Percentiles rank a stretch among this genome's conserved stretches.
These are phyloP conservation scores for Gastracanthus pulcherrimus DNA, from an alignment of 2,888 invertebrate species.

Conservation along the genomic window DNA sequence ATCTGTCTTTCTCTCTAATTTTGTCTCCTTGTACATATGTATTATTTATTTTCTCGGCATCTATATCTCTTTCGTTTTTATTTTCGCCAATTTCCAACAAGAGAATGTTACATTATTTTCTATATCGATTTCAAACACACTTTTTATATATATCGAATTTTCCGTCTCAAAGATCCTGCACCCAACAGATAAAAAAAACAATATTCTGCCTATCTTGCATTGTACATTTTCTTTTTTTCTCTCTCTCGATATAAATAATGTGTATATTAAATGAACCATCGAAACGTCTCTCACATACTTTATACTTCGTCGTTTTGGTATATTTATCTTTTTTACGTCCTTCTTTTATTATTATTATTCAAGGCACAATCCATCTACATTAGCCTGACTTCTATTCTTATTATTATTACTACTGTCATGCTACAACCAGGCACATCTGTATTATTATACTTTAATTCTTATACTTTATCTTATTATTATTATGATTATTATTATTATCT, in stretches of 20 bases:
- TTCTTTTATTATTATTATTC: constrained; percentile 30
- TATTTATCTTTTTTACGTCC: constrained; percentile 19
- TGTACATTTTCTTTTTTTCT: constrained; percentile 1
- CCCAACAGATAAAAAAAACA: background rate
- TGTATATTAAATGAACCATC: constrained; percentile 26
- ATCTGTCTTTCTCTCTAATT: background rate
- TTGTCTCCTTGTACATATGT: background rate
- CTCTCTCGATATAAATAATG: constrained; percentile 11
- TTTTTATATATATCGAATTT: constrained; percentile 21
- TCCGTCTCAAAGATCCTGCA: constrained; percentile 34
- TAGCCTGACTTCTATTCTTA: constrained; percentile 23
- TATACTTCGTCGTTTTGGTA: constrained; percentile 27
- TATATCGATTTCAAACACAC: constrained; percentile 14
- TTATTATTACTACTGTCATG: constrained; percentile 32
- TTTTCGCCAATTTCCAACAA: constrained; percentile 2
- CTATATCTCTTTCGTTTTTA: background rate
- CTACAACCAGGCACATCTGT: constrained; percentile 33
- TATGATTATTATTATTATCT: background rate
- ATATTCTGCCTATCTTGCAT: background rate
- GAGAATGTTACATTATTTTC: background rate
- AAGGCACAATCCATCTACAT: constrained; percentile 43
- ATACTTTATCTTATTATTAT: background rate
- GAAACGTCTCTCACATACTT: constrained; percentile 35
- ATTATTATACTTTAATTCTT: constrained; percentile 15
- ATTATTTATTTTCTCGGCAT: background rate